Evolutionary conservation across 2,113 vertebrate genomes (phyloP).

Genomic region (Phyllostomus hastatus): DNA sequence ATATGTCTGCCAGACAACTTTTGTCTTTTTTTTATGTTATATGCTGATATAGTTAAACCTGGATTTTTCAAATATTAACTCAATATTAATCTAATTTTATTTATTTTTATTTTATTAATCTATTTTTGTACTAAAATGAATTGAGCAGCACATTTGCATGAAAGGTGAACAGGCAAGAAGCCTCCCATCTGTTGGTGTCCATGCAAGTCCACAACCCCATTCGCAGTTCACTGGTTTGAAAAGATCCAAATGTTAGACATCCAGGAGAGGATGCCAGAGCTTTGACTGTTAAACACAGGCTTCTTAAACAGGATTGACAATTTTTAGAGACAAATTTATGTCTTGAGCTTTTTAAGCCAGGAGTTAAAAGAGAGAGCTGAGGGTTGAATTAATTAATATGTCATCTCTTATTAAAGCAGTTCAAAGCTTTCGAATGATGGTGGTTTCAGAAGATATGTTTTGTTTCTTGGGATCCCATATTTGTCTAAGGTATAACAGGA

Average conservation of each 20-base stretch:
- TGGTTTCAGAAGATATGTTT: neutral
- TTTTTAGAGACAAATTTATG: neutral
- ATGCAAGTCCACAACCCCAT: neutral
- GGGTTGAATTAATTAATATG: neutral
- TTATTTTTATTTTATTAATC: neutral
- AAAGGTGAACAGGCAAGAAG: neutral
- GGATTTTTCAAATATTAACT: neutral
- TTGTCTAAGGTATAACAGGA: neutral
- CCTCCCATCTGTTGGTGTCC: no score
- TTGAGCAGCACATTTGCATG: neutral
- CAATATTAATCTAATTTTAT: slow-evolving; percentile 1
- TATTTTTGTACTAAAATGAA: neutral
- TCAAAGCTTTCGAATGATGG: neutral
- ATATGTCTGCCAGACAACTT: neutral
- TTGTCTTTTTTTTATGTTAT: neutral
- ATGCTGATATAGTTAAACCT: neutral
- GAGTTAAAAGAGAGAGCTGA: neutral
- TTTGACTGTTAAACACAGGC: neutral
- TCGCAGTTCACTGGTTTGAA: neutral
- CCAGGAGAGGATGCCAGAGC: neutral
- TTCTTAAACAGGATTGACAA: neutral
- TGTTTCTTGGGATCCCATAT: neutral
- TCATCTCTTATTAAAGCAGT: neutral
- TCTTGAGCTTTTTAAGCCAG: neutral
- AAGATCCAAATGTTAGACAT: neutral